Base-by-base conservation (phyloP, 2,113 vertebrate species). In the Acanthisitta chloris region DNA sequence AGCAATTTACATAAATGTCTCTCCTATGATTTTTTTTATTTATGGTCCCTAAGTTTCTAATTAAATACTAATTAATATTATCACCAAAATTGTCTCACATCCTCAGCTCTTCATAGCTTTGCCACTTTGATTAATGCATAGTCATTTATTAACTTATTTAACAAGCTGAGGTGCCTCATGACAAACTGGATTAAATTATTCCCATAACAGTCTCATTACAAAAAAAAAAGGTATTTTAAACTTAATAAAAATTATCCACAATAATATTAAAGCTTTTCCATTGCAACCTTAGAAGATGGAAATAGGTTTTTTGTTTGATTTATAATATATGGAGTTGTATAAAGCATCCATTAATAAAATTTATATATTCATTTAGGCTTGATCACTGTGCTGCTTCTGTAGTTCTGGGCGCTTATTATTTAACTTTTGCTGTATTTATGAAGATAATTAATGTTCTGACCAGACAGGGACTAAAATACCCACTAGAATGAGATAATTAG, bases 61-160 rank as follows among this genome's bases (percentile, higher is more conserved):
- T 99, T 98, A 99, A 99, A 99, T 98, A 97, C 97, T 98, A 98
- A 99, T 98, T 99, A 98, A 98, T 98, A 98, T 97, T 98, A 98
- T 97, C 97, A 97, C 97, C 91, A 98, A 96, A 97, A 96, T 97
- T 97, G 94, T 98, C 97, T 98, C 89, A 94, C 90, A 96, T 97
- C 95, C 97, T 96, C 96, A 97, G 94, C 87, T 97, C 88, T 97
- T 98, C 96, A 97, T 97, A 97, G 92, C 92, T 98, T 98, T 98
- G 97, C 97, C 98, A 98, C 90, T 98, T 98, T 98, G 98, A 99
- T 99, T 98, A 98, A 99, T 98, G 97, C 85, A 92, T 93, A 96
- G 96, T 97, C 97, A 98, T 98, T 98, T 98, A 98, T 98, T 98
- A 98, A 98, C 97, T 98, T 98, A 98, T 97, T 98, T 98, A 98